Base-by-base conservation (phyloP, 2,888 invertebrate species). In the Volucella inflata region DNA sequence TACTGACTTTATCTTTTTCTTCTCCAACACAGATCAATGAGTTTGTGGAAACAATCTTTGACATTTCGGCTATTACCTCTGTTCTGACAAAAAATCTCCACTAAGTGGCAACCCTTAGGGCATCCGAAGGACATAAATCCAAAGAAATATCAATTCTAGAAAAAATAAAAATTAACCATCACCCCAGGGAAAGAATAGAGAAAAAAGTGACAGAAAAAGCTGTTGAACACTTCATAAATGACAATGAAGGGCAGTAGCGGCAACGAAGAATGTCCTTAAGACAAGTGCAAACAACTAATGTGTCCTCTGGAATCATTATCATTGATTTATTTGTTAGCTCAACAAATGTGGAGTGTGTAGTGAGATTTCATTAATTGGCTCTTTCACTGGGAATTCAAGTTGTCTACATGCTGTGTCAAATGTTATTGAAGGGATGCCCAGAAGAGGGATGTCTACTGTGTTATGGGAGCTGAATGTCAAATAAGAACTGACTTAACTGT, bases 201-300 rank as follows among this genome's bases (percentile, higher is more conserved):
- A 38, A 76, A 83, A 75, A 74, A 57, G 64, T 84, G 83, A 79
- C 68, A 75, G 75, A 75, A 75, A 84, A 85, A 85, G 60, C 76
- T 79, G 80, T 85, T 85, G 84, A 80, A 68, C 84, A 85, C 84
- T 80, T 80, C 80, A 85, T 85, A 76, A 80, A 71, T 76, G 84
- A 85, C 75, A 60, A 80, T 71, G 65, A n/a, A 42, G 64, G 36
- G 57, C 59, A 48, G 53, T 21, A 40, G 55, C 57, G 65, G 59
- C 68, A 38, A 57, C 53, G 17, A 14, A 57, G 21, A 12, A 16
- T 71, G 70, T 71, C 57, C 59, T 65, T 44, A 14, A 11, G 42
- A 40, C 59, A 71, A 65, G 77, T 77, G 79, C 51, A 75, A 75
- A 65, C 65, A 80, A 67, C 51, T 65, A 80, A 80, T 76, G 70